Evolutionary conservation across 2,113 vertebrate genomes (phyloP), one percentile per base, ranked within the genome.

Genomic region (Pogonocichla stellata): DNA sequence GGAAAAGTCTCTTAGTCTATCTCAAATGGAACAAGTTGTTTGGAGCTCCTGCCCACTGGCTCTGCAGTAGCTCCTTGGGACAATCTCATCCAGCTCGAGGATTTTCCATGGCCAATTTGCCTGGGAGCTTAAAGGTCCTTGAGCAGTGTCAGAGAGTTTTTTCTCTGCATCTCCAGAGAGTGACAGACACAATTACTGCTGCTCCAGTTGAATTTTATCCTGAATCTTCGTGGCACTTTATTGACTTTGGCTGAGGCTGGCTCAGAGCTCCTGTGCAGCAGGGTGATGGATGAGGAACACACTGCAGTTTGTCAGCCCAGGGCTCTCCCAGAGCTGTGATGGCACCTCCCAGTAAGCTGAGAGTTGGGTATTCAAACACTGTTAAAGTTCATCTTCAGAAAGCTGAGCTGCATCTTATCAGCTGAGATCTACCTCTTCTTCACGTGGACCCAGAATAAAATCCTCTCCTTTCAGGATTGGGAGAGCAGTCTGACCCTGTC

Each of bases 1-100:
- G 93, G 95, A 96, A 95, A 95, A 92, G 43, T 53, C 43, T 90
- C 51, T 88, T 25, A 90, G 61, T 51, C 2, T 96, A 93, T 92
- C 94, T 88, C 60, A 83, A 78, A 92, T 86, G 94, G 93, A 93
- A 92, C 26, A 80, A 90, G 86, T 73, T 40, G 34, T 61, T 69
- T 20, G 22, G 57, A 88, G 62, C 53, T 95, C 64, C 74, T 88
- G 38, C 56, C 71, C 61, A 8, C 54, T 66, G 94, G 47, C 43
- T 70, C 56, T 80, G 38, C 71, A 70, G 75, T 14, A 53, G 54
- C 62, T 80, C 12, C 47, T 13, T 74, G 72, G 65, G 88, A 88
- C 60, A 72, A 56, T 12, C 45, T 56, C n/a, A 11, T 43, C 64
- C 56, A 71, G 31, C 45, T 83, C 0, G 8, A 96, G 83, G 90